phyloP scores from a whole-genome alignment of 92 coral and sea anemone genomes.

The Parazoanthus darwini region DNA sequence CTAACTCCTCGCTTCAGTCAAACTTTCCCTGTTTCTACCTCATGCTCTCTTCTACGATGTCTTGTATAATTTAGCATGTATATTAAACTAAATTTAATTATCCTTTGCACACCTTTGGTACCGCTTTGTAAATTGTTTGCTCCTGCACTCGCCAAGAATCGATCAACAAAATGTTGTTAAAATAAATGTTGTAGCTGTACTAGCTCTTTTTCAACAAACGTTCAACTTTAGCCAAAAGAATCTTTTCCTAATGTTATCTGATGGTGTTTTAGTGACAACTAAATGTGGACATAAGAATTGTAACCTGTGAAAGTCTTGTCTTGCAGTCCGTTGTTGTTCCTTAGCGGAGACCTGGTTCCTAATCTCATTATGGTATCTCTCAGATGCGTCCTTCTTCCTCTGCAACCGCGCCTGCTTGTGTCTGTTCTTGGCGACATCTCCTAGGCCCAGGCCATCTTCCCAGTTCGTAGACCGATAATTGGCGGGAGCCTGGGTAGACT shows the following conservation, averaged over 20 bases:
- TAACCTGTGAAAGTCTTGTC: conserved; percentile 84
- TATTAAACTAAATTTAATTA: too few species aligned
- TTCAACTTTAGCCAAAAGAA: background rate
- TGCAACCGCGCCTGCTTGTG: conserved; percentile 65
- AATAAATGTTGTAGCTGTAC: background rate
- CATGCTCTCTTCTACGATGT: background rate
- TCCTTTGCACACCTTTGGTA: too few species aligned
- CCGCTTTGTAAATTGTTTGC: too few species aligned
- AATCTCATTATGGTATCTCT: conserved; percentile 78
- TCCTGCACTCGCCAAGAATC: too few species aligned
- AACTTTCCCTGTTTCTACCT: background rate
- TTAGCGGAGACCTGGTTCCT: conserved; percentile 66
- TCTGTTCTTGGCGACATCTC: conserved; percentile 70
- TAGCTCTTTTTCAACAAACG: background rate
- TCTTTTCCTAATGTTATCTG: background rate
- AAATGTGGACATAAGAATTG: background rate
- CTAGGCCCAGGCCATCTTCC: conserved; percentile 96
- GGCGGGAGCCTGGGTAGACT: conserved; percentile 45
- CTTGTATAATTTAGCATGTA: too few species aligned
- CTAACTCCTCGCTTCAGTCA: background rate
- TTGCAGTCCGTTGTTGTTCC: conserved; percentile 67
- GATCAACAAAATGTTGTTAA: too few species aligned
- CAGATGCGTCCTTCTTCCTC: conserved; percentile 71
- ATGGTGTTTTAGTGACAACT: background rate
- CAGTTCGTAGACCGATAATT: conserved; percentile 61